Evolutionary conservation across 2,113 vertebrate genomes (phyloP).

Genomic region (Danio rerio): DNA sequence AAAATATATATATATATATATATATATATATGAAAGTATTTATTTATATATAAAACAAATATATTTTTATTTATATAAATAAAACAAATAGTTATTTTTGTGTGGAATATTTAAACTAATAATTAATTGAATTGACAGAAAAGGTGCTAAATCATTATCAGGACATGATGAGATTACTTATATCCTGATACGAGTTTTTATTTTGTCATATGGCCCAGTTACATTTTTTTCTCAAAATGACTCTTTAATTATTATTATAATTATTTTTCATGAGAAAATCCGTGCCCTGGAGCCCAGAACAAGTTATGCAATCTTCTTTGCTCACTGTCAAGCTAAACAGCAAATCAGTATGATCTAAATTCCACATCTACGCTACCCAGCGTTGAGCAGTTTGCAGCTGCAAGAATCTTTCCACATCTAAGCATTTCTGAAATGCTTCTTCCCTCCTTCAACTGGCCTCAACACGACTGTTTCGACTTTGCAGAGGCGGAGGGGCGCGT

Average conservation of each 20-base stretch:
- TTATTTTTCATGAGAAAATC: neutral
- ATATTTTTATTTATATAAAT: no score
- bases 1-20: no score
- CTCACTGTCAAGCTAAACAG: neutral
- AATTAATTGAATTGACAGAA: no score
- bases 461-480: conserved; percentile 34
- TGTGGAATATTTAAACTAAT: no score
- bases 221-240: no score
- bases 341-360: neutral
- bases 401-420: conserved; percentile 12
- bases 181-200: no score
- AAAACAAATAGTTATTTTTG: no score
- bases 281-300: neutral
- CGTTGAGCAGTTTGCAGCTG: neutral
- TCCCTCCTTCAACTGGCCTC: conserved; percentile 31
- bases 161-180: no score
- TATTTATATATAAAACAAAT: no score
- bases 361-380: neutral
- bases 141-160: no score
- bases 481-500: conserved; percentile 11
- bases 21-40: no score
- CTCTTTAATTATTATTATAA: neutral
- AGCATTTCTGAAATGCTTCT: conserved; percentile 48
- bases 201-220: no score
- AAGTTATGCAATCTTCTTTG: neutral